phyloP scores from a whole-genome alignment of 1,140 invertebrate genomes.

The Colletes gigas region DNA sequence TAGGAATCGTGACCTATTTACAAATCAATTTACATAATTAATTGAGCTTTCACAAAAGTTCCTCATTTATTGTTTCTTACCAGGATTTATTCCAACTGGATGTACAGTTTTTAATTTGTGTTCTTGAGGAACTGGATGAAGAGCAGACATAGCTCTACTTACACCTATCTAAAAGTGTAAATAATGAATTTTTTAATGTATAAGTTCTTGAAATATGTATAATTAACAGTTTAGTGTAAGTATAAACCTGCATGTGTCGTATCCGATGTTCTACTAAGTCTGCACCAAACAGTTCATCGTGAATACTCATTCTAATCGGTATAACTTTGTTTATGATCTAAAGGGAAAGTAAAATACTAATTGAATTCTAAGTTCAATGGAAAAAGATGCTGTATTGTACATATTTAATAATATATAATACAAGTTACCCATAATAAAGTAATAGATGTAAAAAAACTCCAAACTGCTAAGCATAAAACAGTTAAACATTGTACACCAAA shows the following conservation, averaged over 20 bases:
- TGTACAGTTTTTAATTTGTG: conserved; percentile 74
- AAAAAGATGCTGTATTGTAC: neutral
- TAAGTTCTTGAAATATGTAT: conserved; percentile 20
- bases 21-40: conserved; percentile 12
- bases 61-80: conserved; percentile 64
- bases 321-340: conserved; percentile 88
- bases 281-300: conserved; percentile 92
- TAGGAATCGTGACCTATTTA: conserved; percentile 75
- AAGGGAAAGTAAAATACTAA: conserved; percentile 8
- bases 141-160: conserved; percentile 83
- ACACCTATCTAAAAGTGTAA: conserved; percentile 82
- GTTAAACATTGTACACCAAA: conserved; percentile 90
- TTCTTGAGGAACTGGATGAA: conserved; percentile 80
- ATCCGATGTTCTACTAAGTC: conserved; percentile 94
- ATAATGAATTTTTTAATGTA: conserved; percentile 15
- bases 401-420: conserved; percentile 4
- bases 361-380: neutral
- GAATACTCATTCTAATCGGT: conserved; percentile 90
- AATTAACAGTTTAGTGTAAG: neutral
- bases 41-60: neutral
- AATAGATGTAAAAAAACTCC: conserved; percentile 88
- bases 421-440: conserved; percentile 85
- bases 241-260: conserved; percentile 82
- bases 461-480: conserved; percentile 85
- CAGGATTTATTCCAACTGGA: conserved; percentile 83